Conservation (phyloP, 1,140 invertebrate genomes). For the Lordiphosa mommai region DNA sequence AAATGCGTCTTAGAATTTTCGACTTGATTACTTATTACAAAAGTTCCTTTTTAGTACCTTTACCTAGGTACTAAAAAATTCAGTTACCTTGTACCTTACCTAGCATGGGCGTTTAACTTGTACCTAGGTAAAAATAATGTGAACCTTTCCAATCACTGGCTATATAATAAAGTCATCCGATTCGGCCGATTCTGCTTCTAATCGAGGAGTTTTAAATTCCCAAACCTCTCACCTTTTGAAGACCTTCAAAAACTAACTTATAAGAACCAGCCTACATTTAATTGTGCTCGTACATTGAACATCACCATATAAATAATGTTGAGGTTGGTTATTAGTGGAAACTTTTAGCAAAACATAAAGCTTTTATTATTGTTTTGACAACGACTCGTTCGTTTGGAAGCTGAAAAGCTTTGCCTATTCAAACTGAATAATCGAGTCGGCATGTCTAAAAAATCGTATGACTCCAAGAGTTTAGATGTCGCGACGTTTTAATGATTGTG, state of each 20-base stretch:
- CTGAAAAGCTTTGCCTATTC: slow-evolving; percentile 6
- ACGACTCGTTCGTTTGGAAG: too few species aligned
- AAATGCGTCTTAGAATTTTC: too few species aligned
- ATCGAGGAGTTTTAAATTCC: too few species aligned
- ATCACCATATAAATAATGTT: background rate
- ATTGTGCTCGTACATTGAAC: background rate
- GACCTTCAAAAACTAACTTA: background rate
- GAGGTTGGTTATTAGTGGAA: slow-evolving; percentile 25
- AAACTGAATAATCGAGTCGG: slow-evolving; percentile 1
- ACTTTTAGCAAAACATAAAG: slow-evolving; percentile 18
- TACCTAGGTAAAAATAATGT: too few species aligned
- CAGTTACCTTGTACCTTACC: too few species aligned
- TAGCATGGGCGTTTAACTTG: too few species aligned
- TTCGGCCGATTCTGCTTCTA: too few species aligned
- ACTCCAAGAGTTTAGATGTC: slow-evolving; percentile 7
- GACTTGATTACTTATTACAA: too few species aligned
- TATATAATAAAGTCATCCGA: too few species aligned
- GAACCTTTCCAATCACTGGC: too few species aligned
- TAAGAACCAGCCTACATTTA: background rate
- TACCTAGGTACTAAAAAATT: too few species aligned
- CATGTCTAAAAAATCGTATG: slow-evolving; percentile 20
- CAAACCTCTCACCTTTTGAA: background rate
- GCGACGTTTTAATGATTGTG: slow-evolving; percentile 5
- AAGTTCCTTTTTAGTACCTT: too few species aligned
- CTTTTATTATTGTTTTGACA: slow-evolving; percentile 5